Evolutionary conservation across 2,113 vertebrate genomes (phyloP), one percentile per base, ranked within the genome.

Genomic region (Bostrychus sinensis): DNA sequence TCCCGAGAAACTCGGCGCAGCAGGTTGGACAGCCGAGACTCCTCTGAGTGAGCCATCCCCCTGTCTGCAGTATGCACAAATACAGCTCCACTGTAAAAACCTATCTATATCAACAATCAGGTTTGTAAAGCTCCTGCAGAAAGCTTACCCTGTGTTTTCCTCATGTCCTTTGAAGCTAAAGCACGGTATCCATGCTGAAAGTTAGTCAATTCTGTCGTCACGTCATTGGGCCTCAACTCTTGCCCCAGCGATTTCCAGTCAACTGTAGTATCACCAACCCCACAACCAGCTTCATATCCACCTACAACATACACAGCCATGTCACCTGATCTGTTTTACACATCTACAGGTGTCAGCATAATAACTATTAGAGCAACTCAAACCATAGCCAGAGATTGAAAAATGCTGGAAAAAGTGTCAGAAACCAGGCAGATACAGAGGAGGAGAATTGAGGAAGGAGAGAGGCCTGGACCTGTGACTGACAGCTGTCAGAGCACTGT

Each of bases 231-330:
- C 90, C 96, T 99, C 97, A 99, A 95, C 97, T 99, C 97, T 99
- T 99, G 95, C 97, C 96, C 96, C 96, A 98, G 90, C 95, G 96
- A 96, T 96, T 98, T 98, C 97, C 97, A 95, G 97, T 94, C 95
- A 98, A 95, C 95, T 92, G 96, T 93, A 96, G 93, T 95, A 95
- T 98, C 96, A 94, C 95, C 92, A 94, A 94, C 93, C 93, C 94
- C 93, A 91, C 93, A 93, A 92, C 95, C 96, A 94, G 94, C 91
- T 88, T 93, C 96, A 94, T 95, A 95, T 92, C 93, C 94, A 94
- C 96, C 97, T 93, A 20, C 1, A 25, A 23, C 22, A 48, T 22
- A 48, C 22, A 48, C 7, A 10, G 32, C n/a, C n/a, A n/a, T n/a
- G n/a, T n/a, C n/a, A n/a, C n/a, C n/a, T n/a, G n/a, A n/a, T n/a